Evolutionary conservation across 30 jellyfish, hydroid and myxozoan species (phyloP), one percentile per base, ranked within the genome.

Genomic region (Aurelia coerulea): DNA sequence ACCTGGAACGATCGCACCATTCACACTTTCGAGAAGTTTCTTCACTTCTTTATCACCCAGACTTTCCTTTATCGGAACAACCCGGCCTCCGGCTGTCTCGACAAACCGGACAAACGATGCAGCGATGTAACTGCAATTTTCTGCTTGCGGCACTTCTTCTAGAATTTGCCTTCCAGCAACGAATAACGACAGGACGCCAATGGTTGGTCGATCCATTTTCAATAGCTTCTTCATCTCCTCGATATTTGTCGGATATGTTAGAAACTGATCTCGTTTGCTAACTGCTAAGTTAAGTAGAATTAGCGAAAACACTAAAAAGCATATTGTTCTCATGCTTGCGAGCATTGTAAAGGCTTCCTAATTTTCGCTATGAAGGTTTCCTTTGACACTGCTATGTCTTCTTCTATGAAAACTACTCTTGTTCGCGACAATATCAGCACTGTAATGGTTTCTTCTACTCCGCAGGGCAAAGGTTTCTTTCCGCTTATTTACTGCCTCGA

Each of bases 61-160:
- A 78, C 83, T 88, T 80, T 86, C 97, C 18, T 46, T 70, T 37
- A 92, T 76, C 17, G 96, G 90, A 9, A 92, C 98, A 16, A 80
- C 98, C 66, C 98, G 37, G 10, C 89, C 98, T 2, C 98, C 98
- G 15, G 97, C 98, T 1, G 88, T 67, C 54, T 92, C 98, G 16
- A 92, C 82, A 49, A 87, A 81, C 46, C 92, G 92, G 50, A 92
- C 97, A 73, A 68, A 81, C 53, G 98, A 92, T 0, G 96, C 92
- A 1, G 95, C 98, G 68, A 92, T 79, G 80, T 92, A 92, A 54
- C 92, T 87, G 76, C 87, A 67, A 52, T 81, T 74, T 41, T 92
- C 79, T 17, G 90, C 73, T 62, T 66, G 33, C 0, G 98, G 98
- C 2, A 73, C 76, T 50, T 87, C 65, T 17, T 79, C 88, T 58